Base-by-base conservation (phyloP, 2,888 invertebrate species). In the Eristalis pertinax region DNA sequence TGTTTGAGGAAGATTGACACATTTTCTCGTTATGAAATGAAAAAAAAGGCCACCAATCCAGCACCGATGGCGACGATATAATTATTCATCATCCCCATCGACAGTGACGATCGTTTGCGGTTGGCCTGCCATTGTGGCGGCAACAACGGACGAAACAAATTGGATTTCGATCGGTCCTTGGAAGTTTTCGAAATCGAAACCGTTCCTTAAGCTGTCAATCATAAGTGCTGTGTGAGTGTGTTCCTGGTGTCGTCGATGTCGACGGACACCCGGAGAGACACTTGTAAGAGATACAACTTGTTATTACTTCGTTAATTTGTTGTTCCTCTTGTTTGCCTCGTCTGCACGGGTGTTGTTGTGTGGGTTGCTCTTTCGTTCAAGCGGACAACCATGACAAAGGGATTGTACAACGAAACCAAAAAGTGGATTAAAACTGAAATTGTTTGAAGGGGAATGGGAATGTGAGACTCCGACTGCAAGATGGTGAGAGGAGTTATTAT, bases 1-100 rank as follows among this genome's bases (percentile, higher is more conserved):
- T 43, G 83, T 87, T 84, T 87, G 87, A 87, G 64, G 75, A 87
- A 87, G 87, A 87, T 87, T 87, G 87, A 87, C 87, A 87, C 79
- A 69, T 87, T 87, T 79, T 68, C 79, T 84, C 79, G 63, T 87
- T 84, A 72, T 72, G 62, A 73, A 70, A 58, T 38, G 70, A 63
- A 70, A 67, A 63, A 70, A 67, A 72, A 35, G 77, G 60, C 79
- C 58, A 60, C 22, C 19, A 72, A 8, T 35, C 32, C 63, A 77
- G 64, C 69, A 83, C 77, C 87, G 79, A 72, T 84, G 86, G 83
- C 79, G 87, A 84, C 84, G 87, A 87, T 84, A 75, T 84, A 79
- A 84, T 87, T 84, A 87, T 83, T 63, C 69, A 77, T 76, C 62
- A 81, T 50, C 19, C 50, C 50, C 50, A 50, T 82, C 85, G 83